Conservation (phyloP, 1,140 invertebrate genomes). For the Atta colombica region DNA sequence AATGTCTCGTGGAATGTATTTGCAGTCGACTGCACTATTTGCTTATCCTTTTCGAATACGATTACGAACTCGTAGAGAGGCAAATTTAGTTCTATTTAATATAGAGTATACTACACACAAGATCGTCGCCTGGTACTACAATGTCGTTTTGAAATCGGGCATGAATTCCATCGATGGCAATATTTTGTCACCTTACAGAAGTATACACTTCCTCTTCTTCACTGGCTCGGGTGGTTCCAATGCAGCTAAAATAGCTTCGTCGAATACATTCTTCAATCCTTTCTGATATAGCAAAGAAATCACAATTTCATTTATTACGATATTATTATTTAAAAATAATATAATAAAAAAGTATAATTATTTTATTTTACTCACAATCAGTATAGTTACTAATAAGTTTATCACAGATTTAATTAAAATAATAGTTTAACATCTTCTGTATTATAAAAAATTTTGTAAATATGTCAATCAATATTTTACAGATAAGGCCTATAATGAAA, state of each 20-base stretch:
- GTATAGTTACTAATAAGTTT: neutral
- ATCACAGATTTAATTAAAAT: neutral
- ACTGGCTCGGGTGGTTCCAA: conserved; percentile 97
- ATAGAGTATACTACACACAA: conserved; percentile 67
- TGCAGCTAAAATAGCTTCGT: conserved; percentile 99
- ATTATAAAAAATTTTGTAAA: neutral
- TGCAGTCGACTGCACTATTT: conserved; percentile 32
- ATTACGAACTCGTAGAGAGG: conserved; percentile 48
- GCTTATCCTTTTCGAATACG: conserved; percentile 27
- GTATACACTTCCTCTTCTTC: conserved; percentile 95
- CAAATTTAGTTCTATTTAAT: conserved; percentile 66
- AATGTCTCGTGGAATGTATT: conserved; percentile 67
- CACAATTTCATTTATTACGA: neutral
- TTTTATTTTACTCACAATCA: neutral
- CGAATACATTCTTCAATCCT: conserved; percentile 99
- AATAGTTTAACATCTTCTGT: neutral
- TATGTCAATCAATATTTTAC: conserved; percentile 12
- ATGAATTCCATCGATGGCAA: conserved; percentile 26
- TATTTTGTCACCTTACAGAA: conserved; percentile 89
- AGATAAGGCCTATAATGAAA: neutral
- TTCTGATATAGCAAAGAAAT: conserved; percentile 89
- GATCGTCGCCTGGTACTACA: conserved; percentile 53
- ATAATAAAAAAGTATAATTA: conserved; percentile 6
- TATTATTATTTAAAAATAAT: neutral
- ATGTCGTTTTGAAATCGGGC: conserved; percentile 43